A percentile compares a stretch with the other conserved stretches of the same genome.
Evolutionary conservation across 2,797 vertebrate genomes (phyloP).

Genomic region (Phataginus tricuspis): DNA sequence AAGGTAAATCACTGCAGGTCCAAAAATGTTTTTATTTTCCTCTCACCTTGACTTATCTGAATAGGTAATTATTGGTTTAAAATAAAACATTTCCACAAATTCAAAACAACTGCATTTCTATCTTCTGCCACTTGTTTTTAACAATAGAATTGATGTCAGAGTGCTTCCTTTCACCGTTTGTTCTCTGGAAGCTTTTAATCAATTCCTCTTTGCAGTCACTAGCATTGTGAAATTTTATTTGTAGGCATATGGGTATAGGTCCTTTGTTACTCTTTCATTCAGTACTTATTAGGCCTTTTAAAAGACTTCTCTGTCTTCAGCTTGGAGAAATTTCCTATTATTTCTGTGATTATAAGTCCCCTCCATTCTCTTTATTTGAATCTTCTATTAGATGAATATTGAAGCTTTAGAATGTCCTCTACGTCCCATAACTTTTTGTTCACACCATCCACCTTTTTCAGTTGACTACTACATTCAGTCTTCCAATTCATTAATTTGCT

Average conservation of each 20-base stretch:
- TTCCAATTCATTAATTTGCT: conserved; percentile 30
- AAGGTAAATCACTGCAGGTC: background rate
- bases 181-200: background rate
- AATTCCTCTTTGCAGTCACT: background rate
- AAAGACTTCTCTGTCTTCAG: conserved; percentile 3
- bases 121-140: conserved; percentile 2
- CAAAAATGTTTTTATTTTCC: conserved; percentile 27
- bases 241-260: background rate
- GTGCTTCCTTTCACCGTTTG: conserved; percentile 3
- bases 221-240: conserved; percentile 14
- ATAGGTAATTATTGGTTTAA: conserved; percentile 37
- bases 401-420: background rate
- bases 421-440: background rate
- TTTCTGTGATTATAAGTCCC: background rate
- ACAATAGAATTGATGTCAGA: background rate
- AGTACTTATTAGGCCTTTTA: background rate
- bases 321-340: conserved; percentile 28
- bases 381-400: background rate
- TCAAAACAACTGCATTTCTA: conserved; percentile 11
- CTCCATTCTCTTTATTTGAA: background rate
- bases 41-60: background rate
- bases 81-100: background rate
- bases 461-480: background rate
- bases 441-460: background rate
- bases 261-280: background rate